A percentile compares a stretch with the other conserved stretches of the same genome.
Conservation (phyloP, 2,797 vertebrate species). For the Sebastes nivosus region DNA sequence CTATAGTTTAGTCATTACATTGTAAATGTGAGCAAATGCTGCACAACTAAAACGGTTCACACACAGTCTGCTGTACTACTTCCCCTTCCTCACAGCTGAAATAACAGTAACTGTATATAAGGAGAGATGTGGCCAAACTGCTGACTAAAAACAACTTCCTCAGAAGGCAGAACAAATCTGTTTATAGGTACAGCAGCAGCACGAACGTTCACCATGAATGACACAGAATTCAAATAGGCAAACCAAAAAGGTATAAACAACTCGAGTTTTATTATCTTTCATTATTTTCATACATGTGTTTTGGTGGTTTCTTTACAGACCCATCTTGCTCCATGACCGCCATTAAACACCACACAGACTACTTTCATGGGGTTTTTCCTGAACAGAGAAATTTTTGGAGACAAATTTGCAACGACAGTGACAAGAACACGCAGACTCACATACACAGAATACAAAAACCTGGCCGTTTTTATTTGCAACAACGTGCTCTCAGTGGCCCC, state of each 20-base stretch:
- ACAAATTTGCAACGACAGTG: conserved; percentile 48
- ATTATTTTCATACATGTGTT: conserved; percentile 50
- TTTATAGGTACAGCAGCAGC: conserved; percentile 13
- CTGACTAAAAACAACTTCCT: conserved; percentile 40
- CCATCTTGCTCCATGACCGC: conserved; percentile 6
- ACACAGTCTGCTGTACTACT: conserved; percentile 4
- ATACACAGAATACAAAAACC: conserved; percentile 59
- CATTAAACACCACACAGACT: conserved; percentile 27
- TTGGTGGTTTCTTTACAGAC: conserved; percentile 34
- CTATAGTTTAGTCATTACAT: not conserved
- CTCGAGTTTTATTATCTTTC: conserved; percentile 66
- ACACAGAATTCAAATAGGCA: not conserved
- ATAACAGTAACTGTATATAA: not conserved
- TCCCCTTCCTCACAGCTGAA: conserved; percentile 33
- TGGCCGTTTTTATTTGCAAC: conserved; percentile 54
- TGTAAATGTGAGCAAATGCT: not conserved
- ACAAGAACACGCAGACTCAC: conserved; percentile 40
- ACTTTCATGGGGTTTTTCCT: conserved; percentile 24
- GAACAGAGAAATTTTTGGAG: conserved; percentile 45
- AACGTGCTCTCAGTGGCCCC: conserved; percentile 48
- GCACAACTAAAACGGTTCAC: not conserved
- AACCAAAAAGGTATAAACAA: conserved; percentile 63
- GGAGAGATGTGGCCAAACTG: conserved; percentile 3
- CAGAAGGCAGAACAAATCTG: not conserved
- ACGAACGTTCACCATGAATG: not conserved